A percentile compares a stretch with the other conserved stretches of the same genome.
Evolutionary conservation across 2,797 vertebrate species (phyloP).

Genomic region (Girardinus metallicus): DNA sequence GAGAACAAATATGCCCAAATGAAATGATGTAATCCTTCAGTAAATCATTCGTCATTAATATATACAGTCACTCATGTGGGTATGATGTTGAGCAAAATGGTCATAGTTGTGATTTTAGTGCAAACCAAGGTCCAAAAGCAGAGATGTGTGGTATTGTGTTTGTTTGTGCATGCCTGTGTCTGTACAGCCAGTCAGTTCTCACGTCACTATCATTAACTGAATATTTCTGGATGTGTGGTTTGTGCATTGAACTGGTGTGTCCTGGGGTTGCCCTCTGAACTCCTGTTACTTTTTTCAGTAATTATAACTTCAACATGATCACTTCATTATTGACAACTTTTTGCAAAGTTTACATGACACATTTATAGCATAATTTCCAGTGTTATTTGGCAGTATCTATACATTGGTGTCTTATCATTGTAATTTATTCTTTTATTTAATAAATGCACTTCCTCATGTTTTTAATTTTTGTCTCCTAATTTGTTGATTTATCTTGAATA

Average conservation of each 20-base stretch:
- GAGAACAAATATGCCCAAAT: slow-evolving; percentile 49
- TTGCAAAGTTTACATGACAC: slow-evolving; percentile 62
- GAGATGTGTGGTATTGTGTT: slow-evolving; percentile 44
- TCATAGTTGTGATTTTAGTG: slow-evolving; percentile 59
- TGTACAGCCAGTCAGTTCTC: slow-evolving; percentile 40
- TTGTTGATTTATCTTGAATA: not conserved
- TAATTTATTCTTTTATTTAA: slow-evolving; percentile 79
- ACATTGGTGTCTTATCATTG: slow-evolving; percentile 76
- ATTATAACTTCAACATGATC: slow-evolving; percentile 32
- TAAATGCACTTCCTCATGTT: slow-evolving; percentile 72
- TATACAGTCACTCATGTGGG: slow-evolving; percentile 50
- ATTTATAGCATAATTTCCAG: slow-evolving; percentile 57
- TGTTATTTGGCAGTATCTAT: slow-evolving; percentile 66
- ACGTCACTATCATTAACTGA: slow-evolving; percentile 25
- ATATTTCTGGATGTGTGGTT: slow-evolving; percentile 48
- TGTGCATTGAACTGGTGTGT: slow-evolving; percentile 38
- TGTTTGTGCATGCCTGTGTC: slow-evolving; percentile 70
- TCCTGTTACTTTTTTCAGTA: slow-evolving; percentile 33
- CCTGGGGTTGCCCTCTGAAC: slow-evolving; percentile 37
- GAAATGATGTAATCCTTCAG: slow-evolving; percentile 28
- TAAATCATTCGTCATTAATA: slow-evolving; percentile 20
- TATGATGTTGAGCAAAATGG: slow-evolving; percentile 51
- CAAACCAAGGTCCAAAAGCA: slow-evolving; percentile 52
- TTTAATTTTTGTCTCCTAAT: slow-evolving; percentile 36
- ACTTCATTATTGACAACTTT: slow-evolving; percentile 56